Evolutionary conservation across 2,113 vertebrate genomes (phyloP).

Genomic region (Brachypteracias leptosomus): DNA sequence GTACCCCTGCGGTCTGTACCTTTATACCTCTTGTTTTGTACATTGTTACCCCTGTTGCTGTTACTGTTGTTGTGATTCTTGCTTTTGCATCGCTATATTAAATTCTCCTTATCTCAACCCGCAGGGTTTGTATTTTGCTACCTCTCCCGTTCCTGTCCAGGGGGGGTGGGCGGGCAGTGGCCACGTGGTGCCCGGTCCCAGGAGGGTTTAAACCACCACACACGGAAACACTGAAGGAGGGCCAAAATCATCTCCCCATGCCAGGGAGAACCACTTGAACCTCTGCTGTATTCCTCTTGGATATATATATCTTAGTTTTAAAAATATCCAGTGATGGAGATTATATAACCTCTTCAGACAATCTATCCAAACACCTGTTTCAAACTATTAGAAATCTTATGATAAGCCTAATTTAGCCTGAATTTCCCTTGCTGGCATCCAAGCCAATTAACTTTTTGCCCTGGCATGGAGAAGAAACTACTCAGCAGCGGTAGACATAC

Average conservation of each 20-base stretch:
- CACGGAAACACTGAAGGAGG: neutral
- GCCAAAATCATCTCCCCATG: neutral
- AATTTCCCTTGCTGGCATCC: neutral
- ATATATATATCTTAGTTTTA: neutral
- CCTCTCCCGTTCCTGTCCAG: too few species aligned
- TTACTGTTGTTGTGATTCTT: too few species aligned
- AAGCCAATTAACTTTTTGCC: neutral
- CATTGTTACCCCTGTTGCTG: too few species aligned
- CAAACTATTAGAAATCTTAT: neutral
- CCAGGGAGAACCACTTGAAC: neutral
- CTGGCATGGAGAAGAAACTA: neutral
- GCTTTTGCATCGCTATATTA: too few species aligned
- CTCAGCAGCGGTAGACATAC: neutral
- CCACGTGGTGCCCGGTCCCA: too few species aligned
- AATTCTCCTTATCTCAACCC: too few species aligned
- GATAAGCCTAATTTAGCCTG: neutral
- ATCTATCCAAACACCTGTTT: neutral
- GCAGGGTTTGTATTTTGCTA: too few species aligned
- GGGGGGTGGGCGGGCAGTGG: too few species aligned
- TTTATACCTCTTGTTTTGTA: too few species aligned
- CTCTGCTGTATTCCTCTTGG: neutral
- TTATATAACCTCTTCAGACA: neutral
- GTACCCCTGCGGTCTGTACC: too few species aligned
- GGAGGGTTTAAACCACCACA: too few species aligned
- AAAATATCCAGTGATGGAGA: neutral